phyloP scores from a whole-genome alignment of 1,140 invertebrate species.

The Megalopta genalis region DNA sequence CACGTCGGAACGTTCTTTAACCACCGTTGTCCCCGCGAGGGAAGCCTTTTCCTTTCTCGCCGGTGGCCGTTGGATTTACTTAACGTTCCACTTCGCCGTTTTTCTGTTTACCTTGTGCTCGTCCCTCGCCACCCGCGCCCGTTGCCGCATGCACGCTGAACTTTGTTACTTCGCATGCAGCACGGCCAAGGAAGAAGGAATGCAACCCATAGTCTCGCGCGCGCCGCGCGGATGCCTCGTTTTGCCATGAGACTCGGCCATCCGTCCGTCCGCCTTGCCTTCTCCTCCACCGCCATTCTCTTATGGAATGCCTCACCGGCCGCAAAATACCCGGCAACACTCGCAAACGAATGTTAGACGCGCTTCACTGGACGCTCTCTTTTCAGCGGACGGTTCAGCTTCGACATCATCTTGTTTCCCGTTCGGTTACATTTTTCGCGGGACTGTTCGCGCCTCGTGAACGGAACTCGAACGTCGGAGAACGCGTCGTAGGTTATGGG shows the following conservation, averaged over 20 bases:
- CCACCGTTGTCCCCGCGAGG: slow-evolving; percentile 37
- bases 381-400: neutral
- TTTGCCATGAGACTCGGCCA: neutral
- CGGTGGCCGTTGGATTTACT: slow-evolving; percentile 43
- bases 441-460: too few relatives aligned
- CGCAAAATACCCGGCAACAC: slow-evolving; percentile 10
- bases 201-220: slow-evolving; percentile 2
- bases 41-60: slow-evolving; percentile 47
- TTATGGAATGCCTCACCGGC: slow-evolving; percentile 1
- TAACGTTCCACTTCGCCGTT: slow-evolving; percentile 47
- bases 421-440: too few relatives aligned
- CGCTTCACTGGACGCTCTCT: neutral
- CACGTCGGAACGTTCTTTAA: slow-evolving; percentile 30
- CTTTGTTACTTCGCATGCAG: slow-evolving; percentile 32
- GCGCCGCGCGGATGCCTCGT: neutral
- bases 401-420: neutral
- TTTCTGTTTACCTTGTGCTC: slow-evolving; percentile 48
- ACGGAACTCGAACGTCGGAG: too few relatives aligned
- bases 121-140: slow-evolving; percentile 13
- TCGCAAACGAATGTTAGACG: slow-evolving; percentile 3
- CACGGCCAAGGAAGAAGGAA: slow-evolving; percentile 18
- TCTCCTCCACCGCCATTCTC: neutral
- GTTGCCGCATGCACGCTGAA: neutral
- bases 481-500: too few relatives aligned
- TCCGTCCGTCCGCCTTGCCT: too few relatives aligned